Conservation (phyloP, 1,140 invertebrate species). For the Aphis gossypii region DNA sequence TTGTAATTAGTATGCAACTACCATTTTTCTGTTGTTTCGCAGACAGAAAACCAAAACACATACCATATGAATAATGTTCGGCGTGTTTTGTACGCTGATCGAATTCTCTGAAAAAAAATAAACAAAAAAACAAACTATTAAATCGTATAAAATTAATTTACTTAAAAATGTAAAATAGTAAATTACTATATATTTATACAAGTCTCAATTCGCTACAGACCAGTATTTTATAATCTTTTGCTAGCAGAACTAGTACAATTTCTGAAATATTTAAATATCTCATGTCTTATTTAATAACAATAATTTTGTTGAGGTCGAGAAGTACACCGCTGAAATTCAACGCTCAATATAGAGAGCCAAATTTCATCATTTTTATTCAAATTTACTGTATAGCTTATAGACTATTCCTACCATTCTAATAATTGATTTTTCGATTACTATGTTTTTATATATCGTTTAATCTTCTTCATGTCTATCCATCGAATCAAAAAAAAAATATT, state of each 20-base stretch:
- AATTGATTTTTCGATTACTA: background rate
- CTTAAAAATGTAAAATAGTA: background rate
- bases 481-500: background rate
- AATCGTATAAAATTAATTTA: background rate
- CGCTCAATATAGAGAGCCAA: background rate
- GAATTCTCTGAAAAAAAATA: background rate
- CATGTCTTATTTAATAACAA: background rate
- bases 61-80: background rate
- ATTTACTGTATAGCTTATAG: background rate
- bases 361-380: background rate
- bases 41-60: constrained; percentile 13
- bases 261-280: background rate
- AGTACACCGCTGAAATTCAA: background rate
- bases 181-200: background rate
- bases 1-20: background rate
- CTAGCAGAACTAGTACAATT: background rate
- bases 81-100: background rate
- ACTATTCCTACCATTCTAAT: background rate
- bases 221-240: background rate
- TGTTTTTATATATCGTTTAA: background rate
- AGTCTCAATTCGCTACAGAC: background rate
- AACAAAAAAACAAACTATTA: background rate
- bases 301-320: too few relatives aligned
- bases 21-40: background rate
- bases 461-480: background rate